Percentiles rank a stretch among this genome's conserved stretches.
Evolutionary conservation across 2,797 vertebrate genomes (phyloP).

Genomic region (Rhabdophis nuchalis): DNA sequence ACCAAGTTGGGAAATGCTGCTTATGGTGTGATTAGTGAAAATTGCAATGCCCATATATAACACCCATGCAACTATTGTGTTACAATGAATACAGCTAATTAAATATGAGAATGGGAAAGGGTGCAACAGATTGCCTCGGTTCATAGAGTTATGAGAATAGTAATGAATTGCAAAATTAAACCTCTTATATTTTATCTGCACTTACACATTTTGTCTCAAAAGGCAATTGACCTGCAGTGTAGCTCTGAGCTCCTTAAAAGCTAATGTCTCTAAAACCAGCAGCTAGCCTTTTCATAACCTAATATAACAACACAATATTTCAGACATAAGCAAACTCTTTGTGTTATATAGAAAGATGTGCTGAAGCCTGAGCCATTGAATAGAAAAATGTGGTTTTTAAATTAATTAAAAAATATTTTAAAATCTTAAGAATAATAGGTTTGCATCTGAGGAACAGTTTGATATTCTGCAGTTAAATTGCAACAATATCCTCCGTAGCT

Average conservation of each 20-base stretch:
- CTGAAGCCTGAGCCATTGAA: not conserved
- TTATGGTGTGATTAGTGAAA: not conserved
- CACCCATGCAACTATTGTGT: not conserved
- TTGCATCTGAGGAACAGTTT: not conserved
- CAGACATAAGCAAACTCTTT: slow-evolving; percentile 5
- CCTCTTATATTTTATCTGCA: not conserved
- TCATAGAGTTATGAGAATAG: not conserved
- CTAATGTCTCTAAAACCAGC: not conserved
- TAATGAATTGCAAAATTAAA: not conserved
- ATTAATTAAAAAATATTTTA: slow-evolving; percentile 2
- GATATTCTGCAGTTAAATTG: slow-evolving; percentile 17
- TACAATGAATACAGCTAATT: not conserved
- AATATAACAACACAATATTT: not conserved
- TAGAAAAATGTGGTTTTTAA: not conserved
- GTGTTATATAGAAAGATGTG: not conserved
- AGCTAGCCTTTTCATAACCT: not conserved
- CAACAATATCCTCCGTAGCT: not conserved
- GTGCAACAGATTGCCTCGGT: not conserved
- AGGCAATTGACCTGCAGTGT: not conserved
- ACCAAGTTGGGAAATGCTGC: not conserved
- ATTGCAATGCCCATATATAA: not conserved
- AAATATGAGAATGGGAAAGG: not conserved
- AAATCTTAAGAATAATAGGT: not conserved
- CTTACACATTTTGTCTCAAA: not conserved
- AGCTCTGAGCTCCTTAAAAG: not conserved